A percentile compares a stretch with the other conserved stretches of the same genome.
Conservation (phyloP, 2,888 invertebrate species). For the Drosophila anomelani region DNA sequence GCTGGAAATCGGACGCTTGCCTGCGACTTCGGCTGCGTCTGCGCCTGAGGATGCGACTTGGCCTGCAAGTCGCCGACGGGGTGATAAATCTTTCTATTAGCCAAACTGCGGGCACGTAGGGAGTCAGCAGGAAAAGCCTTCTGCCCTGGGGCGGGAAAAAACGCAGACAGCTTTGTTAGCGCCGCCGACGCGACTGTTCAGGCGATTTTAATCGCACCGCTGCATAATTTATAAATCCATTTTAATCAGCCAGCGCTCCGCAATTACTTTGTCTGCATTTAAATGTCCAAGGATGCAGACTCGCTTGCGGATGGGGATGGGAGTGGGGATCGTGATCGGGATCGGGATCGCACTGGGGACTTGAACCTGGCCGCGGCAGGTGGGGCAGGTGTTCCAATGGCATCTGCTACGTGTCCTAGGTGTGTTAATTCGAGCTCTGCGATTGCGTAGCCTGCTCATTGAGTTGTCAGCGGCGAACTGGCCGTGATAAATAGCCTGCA, state of each 20-base stretch:
- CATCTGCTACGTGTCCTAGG: conserved; percentile 70
- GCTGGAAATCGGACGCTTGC: conserved; percentile 45
- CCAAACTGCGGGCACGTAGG: conserved; percentile 64
- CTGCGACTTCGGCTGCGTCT: background rate
- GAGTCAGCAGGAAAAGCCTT: conserved; percentile 4
- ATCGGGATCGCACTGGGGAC: conserved; percentile 17
- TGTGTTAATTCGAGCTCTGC: conserved; percentile 69
- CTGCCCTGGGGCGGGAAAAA: conserved; percentile 2
- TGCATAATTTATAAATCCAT: conserved; percentile 82
- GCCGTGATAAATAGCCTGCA: conserved; percentile 76
- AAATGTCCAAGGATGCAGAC: conserved; percentile 62
- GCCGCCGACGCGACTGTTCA: conserved; percentile 66
- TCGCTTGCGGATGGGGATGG: conserved; percentile 51
- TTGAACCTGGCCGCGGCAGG: conserved; percentile 71
- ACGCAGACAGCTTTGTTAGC: conserved; percentile 49
- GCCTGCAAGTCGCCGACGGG: conserved; percentile 55
- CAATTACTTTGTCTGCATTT: conserved; percentile 83
- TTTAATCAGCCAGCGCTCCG: conserved; percentile 78
- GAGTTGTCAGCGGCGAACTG: conserved; percentile 76
- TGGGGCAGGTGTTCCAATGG: conserved; percentile 68
- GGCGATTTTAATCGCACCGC: conserved; percentile 76
- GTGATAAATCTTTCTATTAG: conserved; percentile 83
- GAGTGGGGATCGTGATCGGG: conserved; percentile 11
- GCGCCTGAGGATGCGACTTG: conserved; percentile 20
- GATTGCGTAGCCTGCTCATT: conserved; percentile 70